These are phyloP conservation scores for Phyto melanocephala DNA, from an alignment of 2,888 invertebrate species.

Conservation along the genomic window DNA sequence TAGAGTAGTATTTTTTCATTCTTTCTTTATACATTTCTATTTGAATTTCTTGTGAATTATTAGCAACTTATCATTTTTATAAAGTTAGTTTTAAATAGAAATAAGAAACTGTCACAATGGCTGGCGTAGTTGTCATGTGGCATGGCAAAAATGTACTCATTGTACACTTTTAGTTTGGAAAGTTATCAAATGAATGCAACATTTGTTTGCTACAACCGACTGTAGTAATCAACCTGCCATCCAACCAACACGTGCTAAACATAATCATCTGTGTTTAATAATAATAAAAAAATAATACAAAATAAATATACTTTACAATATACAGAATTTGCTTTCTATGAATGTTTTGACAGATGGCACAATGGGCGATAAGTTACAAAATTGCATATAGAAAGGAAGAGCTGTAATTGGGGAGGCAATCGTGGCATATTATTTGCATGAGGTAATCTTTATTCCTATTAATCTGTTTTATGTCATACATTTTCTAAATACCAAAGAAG, in stretches of 20 bases:
- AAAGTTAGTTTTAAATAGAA: constrained; percentile 8
- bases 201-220: constrained; percentile 34
- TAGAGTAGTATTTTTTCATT: not conserved
- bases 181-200: constrained; percentile 44
- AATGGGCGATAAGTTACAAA: too few relatives aligned
- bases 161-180: constrained; percentile 43
- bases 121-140: constrained; percentile 33
- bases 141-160: constrained; percentile 31
- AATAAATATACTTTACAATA: not conserved
- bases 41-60: constrained; percentile 59
- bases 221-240: constrained; percentile 14
- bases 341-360: constrained; percentile 1
- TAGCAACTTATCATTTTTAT: constrained; percentile 58
- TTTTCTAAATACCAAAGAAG: too few relatives aligned
- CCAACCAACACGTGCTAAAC: constrained; percentile 54
- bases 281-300: not conserved
- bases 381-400: too few relatives aligned
- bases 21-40: not conserved
- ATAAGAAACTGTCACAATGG: not conserved
- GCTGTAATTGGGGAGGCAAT: too few relatives aligned
- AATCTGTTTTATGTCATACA: too few relatives aligned
- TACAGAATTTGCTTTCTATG: not conserved
- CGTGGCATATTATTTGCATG: too few relatives aligned
- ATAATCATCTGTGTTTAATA: constrained; percentile 40
- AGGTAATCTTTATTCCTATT: too few relatives aligned